These are phyloP conservation scores for Rissa tridactyla DNA, from an alignment of 2,113 vertebrate genomes.

Conservation along the genomic window DNA sequence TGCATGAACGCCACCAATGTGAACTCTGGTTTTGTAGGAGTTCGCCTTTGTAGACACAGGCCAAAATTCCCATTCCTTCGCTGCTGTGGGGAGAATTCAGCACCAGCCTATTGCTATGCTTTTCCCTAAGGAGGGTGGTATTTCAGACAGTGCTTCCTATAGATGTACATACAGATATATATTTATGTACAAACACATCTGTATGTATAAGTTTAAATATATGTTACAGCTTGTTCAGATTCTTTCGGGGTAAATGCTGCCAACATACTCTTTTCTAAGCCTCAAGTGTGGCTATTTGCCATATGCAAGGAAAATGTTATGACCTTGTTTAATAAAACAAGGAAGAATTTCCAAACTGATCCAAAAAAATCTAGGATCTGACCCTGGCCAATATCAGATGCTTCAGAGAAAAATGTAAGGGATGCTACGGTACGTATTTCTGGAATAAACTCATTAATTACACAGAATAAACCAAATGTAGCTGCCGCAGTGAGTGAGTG, in stretches of 20 bases:
- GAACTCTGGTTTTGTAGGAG: not conserved
- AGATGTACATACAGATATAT: not conserved
- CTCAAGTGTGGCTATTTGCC: not conserved
- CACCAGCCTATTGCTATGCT: not conserved
- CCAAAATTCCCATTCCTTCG: not conserved
- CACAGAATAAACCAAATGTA: not conserved
- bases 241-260: not conserved
- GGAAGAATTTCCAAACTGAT: slow-evolving; percentile 15
- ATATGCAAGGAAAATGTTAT: not conserved
- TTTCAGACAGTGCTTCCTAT: not conserved
- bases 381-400: slow-evolving; percentile 39
- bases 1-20: not conserved
- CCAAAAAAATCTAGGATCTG: not conserved
- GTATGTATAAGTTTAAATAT: not conserved
- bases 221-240: not conserved
- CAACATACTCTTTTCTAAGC: not conserved
- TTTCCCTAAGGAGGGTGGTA: not conserved
- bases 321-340: slow-evolving; percentile 38
- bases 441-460: slow-evolving; percentile 21
- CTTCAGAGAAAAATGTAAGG: slow-evolving; percentile 53
- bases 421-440: not conserved
- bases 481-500: not conserved
- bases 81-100: not conserved
- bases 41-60: not conserved
- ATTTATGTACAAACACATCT: not conserved